Conservation (phyloP, 2,888 invertebrate genomes). For the Chalcosyrphus nemorum region DNA sequence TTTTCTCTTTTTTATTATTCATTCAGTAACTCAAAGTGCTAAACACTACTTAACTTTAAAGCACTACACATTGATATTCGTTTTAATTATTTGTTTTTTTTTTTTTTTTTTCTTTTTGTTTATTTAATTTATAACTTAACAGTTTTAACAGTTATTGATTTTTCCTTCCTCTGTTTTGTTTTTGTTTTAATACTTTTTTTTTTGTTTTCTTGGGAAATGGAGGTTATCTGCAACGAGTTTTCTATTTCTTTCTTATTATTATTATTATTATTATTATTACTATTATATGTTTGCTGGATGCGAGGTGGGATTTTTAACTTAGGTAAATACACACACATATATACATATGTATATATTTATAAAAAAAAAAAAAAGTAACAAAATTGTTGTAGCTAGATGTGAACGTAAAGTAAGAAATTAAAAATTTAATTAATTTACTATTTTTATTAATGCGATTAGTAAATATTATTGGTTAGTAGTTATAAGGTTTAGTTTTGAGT, state of each 20-base stretch:
- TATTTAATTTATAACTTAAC: constrained; percentile 55
- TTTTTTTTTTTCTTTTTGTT: constrained; percentile 38
- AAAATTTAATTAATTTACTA: background rate
- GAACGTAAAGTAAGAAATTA: too few relatives aligned
- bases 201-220: constrained; percentile 25
- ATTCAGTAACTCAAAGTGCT: constrained; percentile 70
- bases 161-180: constrained; percentile 12
- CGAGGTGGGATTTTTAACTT: constrained; percentile 59
- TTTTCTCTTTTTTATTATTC: constrained; percentile 49
- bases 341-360: background rate
- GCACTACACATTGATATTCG: constrained; percentile 70
- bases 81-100: constrained; percentile 45
- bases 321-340: background rate
- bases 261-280: background rate
- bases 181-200: background rate
- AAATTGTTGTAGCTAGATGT: too few relatives aligned
- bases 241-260: background rate
- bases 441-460: background rate
- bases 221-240: constrained; percentile 35
- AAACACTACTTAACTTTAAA: constrained; percentile 69
- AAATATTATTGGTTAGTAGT: background rate
- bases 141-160: constrained; percentile 59
- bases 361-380: too few relatives aligned
- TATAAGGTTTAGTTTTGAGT: constrained; percentile 1
- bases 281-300: constrained; percentile 35